A percentile compares a stretch with the other conserved stretches of the same genome.
Evolutionary conservation across 1,140 invertebrate genomes (phyloP).

Genomic region (Teleogryllus occipitalis): DNA sequence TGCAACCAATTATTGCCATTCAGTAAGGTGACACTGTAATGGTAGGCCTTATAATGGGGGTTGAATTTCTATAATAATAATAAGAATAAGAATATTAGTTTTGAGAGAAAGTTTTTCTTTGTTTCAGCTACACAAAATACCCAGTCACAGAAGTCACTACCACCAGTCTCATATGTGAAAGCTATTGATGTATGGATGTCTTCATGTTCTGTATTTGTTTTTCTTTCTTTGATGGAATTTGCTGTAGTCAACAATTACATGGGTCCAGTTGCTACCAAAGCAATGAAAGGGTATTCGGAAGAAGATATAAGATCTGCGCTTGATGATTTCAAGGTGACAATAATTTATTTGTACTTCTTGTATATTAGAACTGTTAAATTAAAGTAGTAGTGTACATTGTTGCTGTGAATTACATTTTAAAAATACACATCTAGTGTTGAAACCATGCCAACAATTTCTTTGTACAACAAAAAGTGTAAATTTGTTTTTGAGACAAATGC

Average conservation of each 20-base stretch:
- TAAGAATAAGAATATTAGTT: no score
- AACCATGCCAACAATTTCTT: no score
- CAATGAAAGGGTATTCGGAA: conserved; percentile 84
- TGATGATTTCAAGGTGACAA: conserved; percentile 62
- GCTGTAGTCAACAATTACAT: conserved; percentile 88
- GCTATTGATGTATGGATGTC: conserved; percentile 93
- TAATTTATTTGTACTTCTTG: not conserved
- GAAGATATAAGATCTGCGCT: conserved; percentile 65
- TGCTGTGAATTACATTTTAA: no score
- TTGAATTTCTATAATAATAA: no score
- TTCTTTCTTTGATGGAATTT: conserved; percentile 87
- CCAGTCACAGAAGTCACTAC: conserved; percentile 81
- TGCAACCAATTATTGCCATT: no score
- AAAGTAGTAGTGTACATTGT: no score
- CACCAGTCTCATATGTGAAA: conserved; percentile 84
- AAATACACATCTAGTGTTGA: no score
- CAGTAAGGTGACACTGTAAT: no score
- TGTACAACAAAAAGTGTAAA: no score
- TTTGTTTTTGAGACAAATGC: no score
- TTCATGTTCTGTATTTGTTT: conserved; percentile 85
- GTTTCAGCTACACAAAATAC: conserved; percentile 76
- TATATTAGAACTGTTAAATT: no score
- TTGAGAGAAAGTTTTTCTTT: conserved; percentile 6
- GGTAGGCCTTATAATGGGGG: no score
- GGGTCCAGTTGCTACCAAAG: conserved; percentile 77